phyloP scores from a whole-genome alignment of 2,113 vertebrate species.

The Candoia aspera region DNA sequence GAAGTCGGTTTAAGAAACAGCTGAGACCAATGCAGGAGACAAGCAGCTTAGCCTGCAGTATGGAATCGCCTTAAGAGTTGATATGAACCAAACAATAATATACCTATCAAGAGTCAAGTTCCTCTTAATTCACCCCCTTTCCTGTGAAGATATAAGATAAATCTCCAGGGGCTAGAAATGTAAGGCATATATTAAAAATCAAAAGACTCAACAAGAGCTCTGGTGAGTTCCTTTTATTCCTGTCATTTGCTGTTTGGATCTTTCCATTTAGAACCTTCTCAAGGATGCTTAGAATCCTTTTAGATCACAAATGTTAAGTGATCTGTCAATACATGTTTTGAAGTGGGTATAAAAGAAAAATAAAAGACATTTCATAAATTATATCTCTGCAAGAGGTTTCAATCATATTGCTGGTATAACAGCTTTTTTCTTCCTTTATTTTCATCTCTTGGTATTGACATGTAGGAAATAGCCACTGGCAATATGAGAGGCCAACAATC shows the following conservation, averaged over 20 bases:
- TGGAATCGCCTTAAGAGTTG: background rate
- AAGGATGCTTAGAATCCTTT: background rate
- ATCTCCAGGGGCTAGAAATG: conserved; percentile 17
- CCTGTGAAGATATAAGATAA: conserved; percentile 6
- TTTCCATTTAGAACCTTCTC: conserved; percentile 17
- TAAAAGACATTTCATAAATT: background rate
- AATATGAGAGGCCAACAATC: background rate
- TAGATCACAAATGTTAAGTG: conserved; percentile 8
- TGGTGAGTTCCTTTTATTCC: background rate
- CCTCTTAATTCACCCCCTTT: fast-evolving
- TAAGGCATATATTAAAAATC: conserved; percentile 10
- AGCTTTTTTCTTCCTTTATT: conserved; percentile 7
- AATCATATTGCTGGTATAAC: conserved; percentile 1
- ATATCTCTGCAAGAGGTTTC: background rate
- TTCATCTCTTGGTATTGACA: background rate
- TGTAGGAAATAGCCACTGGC: conserved; percentile 4
- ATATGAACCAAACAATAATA: background rate
- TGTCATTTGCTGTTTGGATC: background rate
- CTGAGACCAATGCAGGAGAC: background rate
- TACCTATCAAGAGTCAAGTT: background rate
- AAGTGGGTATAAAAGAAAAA: conserved; percentile 15
- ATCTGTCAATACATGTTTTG: background rate
- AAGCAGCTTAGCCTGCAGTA: background rate
- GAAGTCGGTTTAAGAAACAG: background rate
- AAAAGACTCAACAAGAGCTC: conserved; percentile 24